Percentiles rank a stretch among this genome's conserved stretches.
Evolutionary conservation across 2,113 vertebrate species (phyloP).

Genomic region (Artemisiospiza belli): DNA sequence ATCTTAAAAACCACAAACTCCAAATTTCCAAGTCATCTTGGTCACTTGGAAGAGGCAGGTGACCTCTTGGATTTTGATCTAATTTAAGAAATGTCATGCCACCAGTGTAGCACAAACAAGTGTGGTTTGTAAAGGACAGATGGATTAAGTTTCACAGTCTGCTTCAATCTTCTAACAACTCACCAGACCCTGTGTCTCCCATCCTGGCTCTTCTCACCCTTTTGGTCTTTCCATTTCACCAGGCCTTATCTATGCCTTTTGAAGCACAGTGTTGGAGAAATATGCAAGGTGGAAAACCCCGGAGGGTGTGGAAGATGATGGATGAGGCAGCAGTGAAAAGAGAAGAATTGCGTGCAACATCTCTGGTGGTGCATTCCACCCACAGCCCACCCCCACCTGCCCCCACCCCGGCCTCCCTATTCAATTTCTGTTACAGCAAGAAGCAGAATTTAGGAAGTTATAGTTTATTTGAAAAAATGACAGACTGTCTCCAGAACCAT

Average conservation of each 20-base stretch:
- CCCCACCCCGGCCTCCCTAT: fast-evolving
- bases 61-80: background rate
- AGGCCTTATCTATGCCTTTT: fast-evolving
- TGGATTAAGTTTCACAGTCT: background rate
- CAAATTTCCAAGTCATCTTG: background rate
- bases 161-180: background rate
- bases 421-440: background rate
- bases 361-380: background rate
- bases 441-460: background rate
- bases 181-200: background rate
- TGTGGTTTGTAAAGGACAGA: background rate
- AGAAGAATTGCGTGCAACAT: background rate
- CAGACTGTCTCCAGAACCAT: background rate
- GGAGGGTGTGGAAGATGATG: background rate
- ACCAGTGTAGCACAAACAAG: background rate
- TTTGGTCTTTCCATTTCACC: background rate
- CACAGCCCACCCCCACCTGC: background rate
- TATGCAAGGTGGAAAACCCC: background rate
- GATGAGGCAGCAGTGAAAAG: background rate
- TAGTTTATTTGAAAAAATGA: background rate
- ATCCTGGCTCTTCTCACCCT: background rate
- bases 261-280: background rate
- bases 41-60: background rate
- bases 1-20: background rate
- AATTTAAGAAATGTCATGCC: background rate